Conservation (phyloP, 2,113 vertebrate species). For the Myocastor coypus region DNA sequence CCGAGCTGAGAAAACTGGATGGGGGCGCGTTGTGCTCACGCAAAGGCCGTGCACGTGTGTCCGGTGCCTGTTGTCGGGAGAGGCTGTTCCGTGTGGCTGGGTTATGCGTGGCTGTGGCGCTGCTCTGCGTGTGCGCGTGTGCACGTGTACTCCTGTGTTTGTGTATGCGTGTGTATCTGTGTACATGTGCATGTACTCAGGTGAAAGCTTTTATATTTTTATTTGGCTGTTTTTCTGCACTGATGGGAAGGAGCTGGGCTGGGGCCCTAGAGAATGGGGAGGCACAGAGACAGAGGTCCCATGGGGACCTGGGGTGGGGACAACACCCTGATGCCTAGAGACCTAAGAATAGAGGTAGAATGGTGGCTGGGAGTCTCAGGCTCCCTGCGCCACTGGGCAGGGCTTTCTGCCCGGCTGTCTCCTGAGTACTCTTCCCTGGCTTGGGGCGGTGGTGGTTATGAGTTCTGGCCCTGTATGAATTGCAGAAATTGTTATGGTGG, state of each 20-base stretch:
- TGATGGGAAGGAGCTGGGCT: not conserved
- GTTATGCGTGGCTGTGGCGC: not conserved
- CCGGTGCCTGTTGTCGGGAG: not conserved
- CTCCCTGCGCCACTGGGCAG: not conserved
- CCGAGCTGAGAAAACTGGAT: not conserved
- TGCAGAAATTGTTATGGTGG: no score
- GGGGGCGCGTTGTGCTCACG: accelerated
- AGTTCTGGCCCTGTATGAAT: no score
- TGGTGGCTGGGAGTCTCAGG: not conserved
- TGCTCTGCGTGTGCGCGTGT: no score
- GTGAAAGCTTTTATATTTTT: not conserved
- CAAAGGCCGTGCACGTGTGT: not conserved
- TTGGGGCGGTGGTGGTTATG: not conserved
- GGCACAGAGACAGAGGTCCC: not conserved
- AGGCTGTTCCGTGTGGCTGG: not conserved
- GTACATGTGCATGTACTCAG: not conserved
- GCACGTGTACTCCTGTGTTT: no score
- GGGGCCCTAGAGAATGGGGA: not conserved
- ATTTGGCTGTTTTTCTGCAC: not conserved
- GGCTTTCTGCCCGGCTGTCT: not conserved
- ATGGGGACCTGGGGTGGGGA: not conserved
- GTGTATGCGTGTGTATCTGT: not conserved
- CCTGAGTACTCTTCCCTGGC: not conserved
- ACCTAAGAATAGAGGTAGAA: not conserved
- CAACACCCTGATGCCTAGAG: not conserved